Percentiles rank a stretch among this genome's conserved stretches.
Evolutionary conservation across 1,140 invertebrate genomes (phyloP).

Genomic region (Lineus longissimus): DNA sequence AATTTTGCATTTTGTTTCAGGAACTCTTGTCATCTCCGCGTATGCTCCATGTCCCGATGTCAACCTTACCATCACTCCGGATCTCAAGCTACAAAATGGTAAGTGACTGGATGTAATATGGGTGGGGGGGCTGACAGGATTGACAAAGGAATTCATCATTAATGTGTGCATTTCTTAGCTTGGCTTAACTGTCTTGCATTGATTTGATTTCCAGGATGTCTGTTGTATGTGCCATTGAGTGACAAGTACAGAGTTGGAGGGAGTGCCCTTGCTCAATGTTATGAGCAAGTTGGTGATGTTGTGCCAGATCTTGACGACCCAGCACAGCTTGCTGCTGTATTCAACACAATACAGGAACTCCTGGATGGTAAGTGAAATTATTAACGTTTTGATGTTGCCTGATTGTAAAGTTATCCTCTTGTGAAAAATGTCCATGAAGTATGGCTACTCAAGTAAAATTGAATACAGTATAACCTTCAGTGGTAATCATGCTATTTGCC

Average conservation of each 20-base stretch:
- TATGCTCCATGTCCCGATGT: conserved; percentile 93
- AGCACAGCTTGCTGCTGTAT: conserved; percentile 66
- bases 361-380: conserved; percentile 69
- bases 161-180: conserved; percentile 44
- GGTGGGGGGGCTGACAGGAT: neutral
- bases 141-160: neutral
- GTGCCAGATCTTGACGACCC: conserved; percentile 76
- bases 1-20: conserved; percentile 22
- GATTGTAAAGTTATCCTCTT: too few species aligned
- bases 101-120: conserved; percentile 29
- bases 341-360: conserved; percentile 77
- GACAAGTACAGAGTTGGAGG: conserved; percentile 75
- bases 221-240: conserved; percentile 74
- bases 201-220: too few species aligned
- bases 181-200: conserved; percentile 6
- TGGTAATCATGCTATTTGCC: too few species aligned
- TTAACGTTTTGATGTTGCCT: neutral
- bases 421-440: too few species aligned
- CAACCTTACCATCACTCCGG: conserved; percentile 74
- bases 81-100: conserved; percentile 70
- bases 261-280: conserved; percentile 86
- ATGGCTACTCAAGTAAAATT: too few species aligned
- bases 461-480: too few species aligned
- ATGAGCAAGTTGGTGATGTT: conserved; percentile 75
- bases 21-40: conserved; percentile 88